Base-by-base conservation (phyloP, 1,140 invertebrate genomes). In the Pararge aegeria region DNA sequence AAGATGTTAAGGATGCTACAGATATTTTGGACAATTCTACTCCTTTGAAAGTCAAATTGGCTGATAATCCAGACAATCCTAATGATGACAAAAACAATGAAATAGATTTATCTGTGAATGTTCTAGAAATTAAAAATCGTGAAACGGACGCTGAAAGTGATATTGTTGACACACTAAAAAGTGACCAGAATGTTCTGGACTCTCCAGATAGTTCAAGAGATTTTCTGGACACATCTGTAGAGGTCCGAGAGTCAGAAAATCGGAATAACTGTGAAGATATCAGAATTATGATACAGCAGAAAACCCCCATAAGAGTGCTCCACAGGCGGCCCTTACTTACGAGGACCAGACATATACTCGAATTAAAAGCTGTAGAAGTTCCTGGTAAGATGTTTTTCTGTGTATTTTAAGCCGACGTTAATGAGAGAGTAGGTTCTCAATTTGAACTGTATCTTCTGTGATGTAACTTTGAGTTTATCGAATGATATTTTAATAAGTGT, bases 281-380 rank as follows among this genome's bases (percentile, higher is more conserved):
- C 34, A 71, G 87, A 7, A 80, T 95, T 12, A 78, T 89, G 44
- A 91, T 95, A 24, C 65, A 91, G 12, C 96, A 97, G 79, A 94
- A 94, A 74, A 97, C 96, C 0, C 96, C 96, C 0, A 87, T 98
- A 12, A 83, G 97, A 68, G 97, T 98, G 1, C 84, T 98, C 16
- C 97, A 98, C 79, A 89, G 96, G 48, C 89, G 96, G 44, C 93
- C 96, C 1, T 83, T 96, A 30, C 91, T 93, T 10, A 89, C 92
- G 2, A 89, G 96, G 52, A 81, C 87, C 5, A 91, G 94, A 63
- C 91, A 86, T 0, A 93, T 97, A 63, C 89, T 94, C 69, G 84
- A 91, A 6, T 91, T 97, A 27, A 87, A 90, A 15, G 93, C 92
- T 1, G 71, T 53, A 0, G 56, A 73, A 1, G 73, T 92, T 2